Evolutionary conservation across 2,888 invertebrate genomes (phyloP).

Genomic region (Leptinotarsa rubiginosa): DNA sequence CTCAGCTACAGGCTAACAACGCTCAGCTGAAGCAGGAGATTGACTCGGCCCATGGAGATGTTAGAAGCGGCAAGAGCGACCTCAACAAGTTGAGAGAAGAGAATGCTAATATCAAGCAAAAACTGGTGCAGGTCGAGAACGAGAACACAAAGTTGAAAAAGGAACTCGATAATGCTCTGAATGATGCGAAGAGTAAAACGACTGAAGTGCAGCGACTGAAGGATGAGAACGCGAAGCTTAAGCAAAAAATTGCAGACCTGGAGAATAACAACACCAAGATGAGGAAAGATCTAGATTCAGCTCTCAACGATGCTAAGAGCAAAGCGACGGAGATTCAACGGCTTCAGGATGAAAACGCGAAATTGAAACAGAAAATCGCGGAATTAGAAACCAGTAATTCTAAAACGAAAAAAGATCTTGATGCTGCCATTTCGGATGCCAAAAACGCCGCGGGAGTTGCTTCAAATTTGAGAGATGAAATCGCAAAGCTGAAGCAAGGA

Average conservation of each 20-base stretch:
- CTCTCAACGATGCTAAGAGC: conserved; percentile 23
- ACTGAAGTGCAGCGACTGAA: conserved; percentile 37
- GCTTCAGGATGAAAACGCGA: conserved; percentile 30
- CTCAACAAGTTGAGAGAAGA: conserved; percentile 43
- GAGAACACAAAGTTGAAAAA: conserved; percentile 46
- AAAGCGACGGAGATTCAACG: conserved; percentile 25
- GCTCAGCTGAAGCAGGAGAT: conserved; percentile 47
- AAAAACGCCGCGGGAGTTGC: conserved; percentile 30
- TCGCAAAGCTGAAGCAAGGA: conserved; percentile 30
- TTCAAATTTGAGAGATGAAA: conserved; percentile 26
- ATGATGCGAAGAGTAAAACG: conserved; percentile 21
- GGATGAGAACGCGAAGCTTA: conserved; percentile 44
- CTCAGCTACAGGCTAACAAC: conserved; percentile 40
- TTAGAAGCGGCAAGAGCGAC: conserved; percentile 33
- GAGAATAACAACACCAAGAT: conserved; percentile 39
- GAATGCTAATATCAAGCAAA: conserved; percentile 42
- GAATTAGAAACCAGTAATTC: conserved; percentile 40
- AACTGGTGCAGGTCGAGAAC: conserved; percentile 44
- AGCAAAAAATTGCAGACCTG: conserved; percentile 42
- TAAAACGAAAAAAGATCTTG: conserved; percentile 48
- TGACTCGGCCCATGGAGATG: conserved; percentile 39
- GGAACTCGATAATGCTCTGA: conserved; percentile 37
- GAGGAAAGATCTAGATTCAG: conserved; percentile 32
- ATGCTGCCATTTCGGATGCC: conserved; percentile 35
- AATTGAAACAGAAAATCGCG: conserved; percentile 28